phyloP scores from a whole-genome alignment of 2,888 invertebrate species.

The Drosophila hawaiiensis region DNA sequence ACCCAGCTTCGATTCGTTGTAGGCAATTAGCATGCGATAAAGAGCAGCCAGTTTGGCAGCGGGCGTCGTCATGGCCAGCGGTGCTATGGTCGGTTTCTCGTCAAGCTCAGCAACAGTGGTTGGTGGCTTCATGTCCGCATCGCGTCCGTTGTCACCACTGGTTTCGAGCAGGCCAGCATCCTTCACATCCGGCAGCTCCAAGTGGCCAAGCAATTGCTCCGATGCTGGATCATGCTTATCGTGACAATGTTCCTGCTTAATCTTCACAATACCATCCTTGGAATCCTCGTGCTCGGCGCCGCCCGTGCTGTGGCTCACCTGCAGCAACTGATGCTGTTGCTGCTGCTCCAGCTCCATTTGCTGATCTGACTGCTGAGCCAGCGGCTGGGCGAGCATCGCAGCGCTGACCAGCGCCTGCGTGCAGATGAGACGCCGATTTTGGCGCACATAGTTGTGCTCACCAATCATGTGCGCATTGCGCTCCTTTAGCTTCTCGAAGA shows the following conservation, averaged over 20 bases:
- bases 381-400: slow-evolving; percentile 37
- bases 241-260: slow-evolving; percentile 78
- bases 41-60: slow-evolving; percentile 83
- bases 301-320: slow-evolving; percentile 30
- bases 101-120: slow-evolving; percentile 55
- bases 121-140: slow-evolving; percentile 63
- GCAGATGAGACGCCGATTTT: slow-evolving; percentile 83
- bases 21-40: slow-evolving; percentile 84
- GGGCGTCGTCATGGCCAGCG: slow-evolving; percentile 73
- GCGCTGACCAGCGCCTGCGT: slow-evolving; percentile 57
- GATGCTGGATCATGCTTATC: slow-evolving; percentile 58
- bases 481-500: slow-evolving; percentile 83
- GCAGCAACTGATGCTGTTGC: slow-evolving; percentile 40
- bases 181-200: slow-evolving; percentile 77
- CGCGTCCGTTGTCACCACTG: slow-evolving; percentile 45
- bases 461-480: slow-evolving; percentile 84
- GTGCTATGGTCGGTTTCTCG: slow-evolving; percentile 60
- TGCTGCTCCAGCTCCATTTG: slow-evolving; percentile 32
- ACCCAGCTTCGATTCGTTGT: slow-evolving; percentile 83
- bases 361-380: slow-evolving; percentile 13
- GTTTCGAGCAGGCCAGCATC: slow-evolving; percentile 60
- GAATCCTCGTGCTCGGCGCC: slow-evolving; percentile 68
- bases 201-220: slow-evolving; percentile 58
- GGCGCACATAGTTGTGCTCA: slow-evolving; percentile 83
- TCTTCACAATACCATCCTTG: slow-evolving; percentile 83